Percentiles rank a stretch among this genome's conserved stretches.
These are phyloP conservation scores for Entomobrya proxima DNA, from an alignment of 2,888 invertebrate species.

Conservation along the genomic window DNA sequence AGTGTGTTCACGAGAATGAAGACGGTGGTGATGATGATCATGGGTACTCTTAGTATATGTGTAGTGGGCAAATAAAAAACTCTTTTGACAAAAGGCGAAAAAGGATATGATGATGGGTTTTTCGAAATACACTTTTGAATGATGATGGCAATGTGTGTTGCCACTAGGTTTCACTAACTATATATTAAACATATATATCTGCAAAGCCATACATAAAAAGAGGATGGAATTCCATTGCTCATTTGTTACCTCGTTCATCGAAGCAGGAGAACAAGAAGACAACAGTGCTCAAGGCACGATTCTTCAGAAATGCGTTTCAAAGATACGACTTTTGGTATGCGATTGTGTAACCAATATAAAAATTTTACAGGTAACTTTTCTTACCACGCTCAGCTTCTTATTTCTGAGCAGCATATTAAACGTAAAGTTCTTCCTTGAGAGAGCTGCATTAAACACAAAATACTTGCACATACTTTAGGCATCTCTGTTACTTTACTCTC, in stretches of 20 bases:
- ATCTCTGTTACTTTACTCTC: constrained; percentile 22
- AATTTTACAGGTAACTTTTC: constrained; percentile 17
- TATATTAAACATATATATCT: neutral
- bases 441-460: neutral
- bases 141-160: constrained; percentile 38
- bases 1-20: constrained; percentile 58
- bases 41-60: constrained; percentile 62
- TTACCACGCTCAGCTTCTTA: no score
- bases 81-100: constrained; percentile 64
- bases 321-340: constrained; percentile 39
- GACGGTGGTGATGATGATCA: constrained; percentile 37
- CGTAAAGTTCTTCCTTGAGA: neutral
- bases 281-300: constrained; percentile 54
- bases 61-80: constrained; percentile 47
- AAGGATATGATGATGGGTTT: constrained; percentile 61
- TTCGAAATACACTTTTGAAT: constrained; percentile 59
- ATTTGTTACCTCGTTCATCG: constrained; percentile 50
- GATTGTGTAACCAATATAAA: constrained; percentile 13
- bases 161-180: neutral
- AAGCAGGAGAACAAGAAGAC: constrained; percentile 23
- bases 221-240: constrained; percentile 65
- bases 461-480: neutral
- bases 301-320: constrained; percentile 52
- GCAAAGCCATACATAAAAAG: neutral
- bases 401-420: neutral